A percentile compares a stretch with the other conserved stretches of the same genome.
Evolutionary conservation across 2,797 vertebrate genomes (phyloP).

Genomic region (Sylvia borin): DNA sequence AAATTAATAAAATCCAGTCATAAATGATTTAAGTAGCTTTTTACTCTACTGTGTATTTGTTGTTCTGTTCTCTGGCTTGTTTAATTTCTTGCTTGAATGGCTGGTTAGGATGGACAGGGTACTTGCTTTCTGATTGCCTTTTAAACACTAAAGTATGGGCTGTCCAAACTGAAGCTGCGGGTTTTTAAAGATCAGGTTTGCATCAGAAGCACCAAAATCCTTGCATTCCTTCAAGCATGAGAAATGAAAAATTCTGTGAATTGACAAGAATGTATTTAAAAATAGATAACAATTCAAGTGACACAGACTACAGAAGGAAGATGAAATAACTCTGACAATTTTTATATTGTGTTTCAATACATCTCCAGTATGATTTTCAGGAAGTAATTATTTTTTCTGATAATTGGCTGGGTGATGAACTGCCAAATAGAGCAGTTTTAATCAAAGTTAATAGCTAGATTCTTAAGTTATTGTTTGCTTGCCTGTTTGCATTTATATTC

Average conservation of each 20-base stretch:
- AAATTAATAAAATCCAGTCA: background rate
- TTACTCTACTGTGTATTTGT: background rate
- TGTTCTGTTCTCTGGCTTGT: background rate
- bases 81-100: background rate
- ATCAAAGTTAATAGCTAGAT: background rate
- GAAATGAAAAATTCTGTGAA: background rate
- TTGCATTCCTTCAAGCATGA: background rate
- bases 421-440: background rate
- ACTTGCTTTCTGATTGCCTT: background rate
- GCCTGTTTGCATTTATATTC: background rate
- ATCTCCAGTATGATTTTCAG: background rate
- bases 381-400: slow-evolving; percentile 13
- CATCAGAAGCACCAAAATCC: background rate
- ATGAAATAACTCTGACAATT: background rate
- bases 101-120: background rate
- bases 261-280: background rate
- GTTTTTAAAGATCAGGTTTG: background rate
- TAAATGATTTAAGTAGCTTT: background rate
- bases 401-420: background rate
- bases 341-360: background rate
- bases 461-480: background rate
- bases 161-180: background rate
- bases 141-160: background rate
- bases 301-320: background rate
- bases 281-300: background rate